A percentile compares a stretch with the other conserved stretches of the same genome.
Conservation (phyloP, 2,113 vertebrate species). For the Henicopernis longicauda region DNA sequence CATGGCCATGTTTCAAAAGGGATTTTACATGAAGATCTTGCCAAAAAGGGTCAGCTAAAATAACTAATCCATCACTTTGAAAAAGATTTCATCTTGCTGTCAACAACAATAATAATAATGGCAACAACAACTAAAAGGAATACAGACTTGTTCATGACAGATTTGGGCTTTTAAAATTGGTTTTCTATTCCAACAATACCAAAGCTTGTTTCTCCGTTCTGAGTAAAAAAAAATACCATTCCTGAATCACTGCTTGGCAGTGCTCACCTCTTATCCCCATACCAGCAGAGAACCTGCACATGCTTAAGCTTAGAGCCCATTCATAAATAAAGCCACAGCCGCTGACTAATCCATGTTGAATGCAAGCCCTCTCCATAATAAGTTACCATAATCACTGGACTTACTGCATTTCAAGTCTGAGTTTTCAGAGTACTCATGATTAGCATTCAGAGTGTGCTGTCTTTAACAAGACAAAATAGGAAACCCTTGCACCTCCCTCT, state of each 20-base stretch:
- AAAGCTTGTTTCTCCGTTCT: not conserved
- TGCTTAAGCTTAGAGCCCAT: not conserved
- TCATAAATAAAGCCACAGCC: not conserved
- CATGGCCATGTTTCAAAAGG: conserved; percentile 9
- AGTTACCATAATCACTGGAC: not conserved
- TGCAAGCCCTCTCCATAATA: not conserved
- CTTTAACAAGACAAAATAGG: not conserved
- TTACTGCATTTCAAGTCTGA: not conserved
- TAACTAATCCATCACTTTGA: not conserved
- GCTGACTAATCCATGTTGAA: not conserved
- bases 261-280: not conserved
- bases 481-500: not conserved
- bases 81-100: not conserved
- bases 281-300: not conserved
- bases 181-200: not conserved
- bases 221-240: not conserved
- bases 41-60: not conserved
- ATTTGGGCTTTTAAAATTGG: not conserved
- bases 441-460: not conserved
- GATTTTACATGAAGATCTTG: not conserved
- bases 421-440: not conserved
- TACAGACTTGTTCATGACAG: not conserved
- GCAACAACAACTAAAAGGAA: not conserved
- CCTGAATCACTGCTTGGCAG: not conserved
- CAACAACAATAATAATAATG: not conserved